Evolutionary conservation across 2,113 vertebrate species (phyloP).

Genomic region (Tachycineta bicolor): DNA sequence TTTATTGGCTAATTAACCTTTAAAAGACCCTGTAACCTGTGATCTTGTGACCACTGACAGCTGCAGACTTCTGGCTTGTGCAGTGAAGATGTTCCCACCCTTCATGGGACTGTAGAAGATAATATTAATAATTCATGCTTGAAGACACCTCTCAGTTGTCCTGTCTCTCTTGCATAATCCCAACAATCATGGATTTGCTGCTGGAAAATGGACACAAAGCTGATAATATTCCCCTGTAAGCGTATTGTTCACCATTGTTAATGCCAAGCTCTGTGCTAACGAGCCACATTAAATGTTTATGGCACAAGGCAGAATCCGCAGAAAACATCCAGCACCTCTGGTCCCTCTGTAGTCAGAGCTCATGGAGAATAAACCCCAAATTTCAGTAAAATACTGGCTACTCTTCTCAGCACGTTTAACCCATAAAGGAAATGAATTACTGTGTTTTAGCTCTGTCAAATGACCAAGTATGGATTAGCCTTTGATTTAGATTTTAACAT

Average conservation of each 20-base stretch:
- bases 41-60: background rate
- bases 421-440: slow-evolving; percentile 66
- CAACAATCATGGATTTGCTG: background rate
- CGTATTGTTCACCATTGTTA: background rate
- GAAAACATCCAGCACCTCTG: background rate
- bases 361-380: slow-evolving; percentile 43
- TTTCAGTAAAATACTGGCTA: slow-evolving; percentile 42
- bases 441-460: slow-evolving; percentile 60
- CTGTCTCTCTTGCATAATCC: background rate
- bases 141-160: background rate
- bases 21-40: background rate
- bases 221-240: background rate
- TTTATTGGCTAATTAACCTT: background rate
- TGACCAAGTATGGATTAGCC: slow-evolving; percentile 70
- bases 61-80: background rate
- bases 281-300: background rate
- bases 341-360: slow-evolving; percentile 4
- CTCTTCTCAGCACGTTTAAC: slow-evolving; percentile 39
- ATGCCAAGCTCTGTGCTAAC: background rate
- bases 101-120: background rate
- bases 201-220: background rate
- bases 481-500: slow-evolving; percentile 68
- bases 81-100: background rate
- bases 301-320: background rate
- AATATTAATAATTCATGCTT: background rate